These are phyloP conservation scores for Aspidiotus destructor DNA, from an alignment of 2,888 invertebrate genomes.

Conservation along the genomic window DNA sequence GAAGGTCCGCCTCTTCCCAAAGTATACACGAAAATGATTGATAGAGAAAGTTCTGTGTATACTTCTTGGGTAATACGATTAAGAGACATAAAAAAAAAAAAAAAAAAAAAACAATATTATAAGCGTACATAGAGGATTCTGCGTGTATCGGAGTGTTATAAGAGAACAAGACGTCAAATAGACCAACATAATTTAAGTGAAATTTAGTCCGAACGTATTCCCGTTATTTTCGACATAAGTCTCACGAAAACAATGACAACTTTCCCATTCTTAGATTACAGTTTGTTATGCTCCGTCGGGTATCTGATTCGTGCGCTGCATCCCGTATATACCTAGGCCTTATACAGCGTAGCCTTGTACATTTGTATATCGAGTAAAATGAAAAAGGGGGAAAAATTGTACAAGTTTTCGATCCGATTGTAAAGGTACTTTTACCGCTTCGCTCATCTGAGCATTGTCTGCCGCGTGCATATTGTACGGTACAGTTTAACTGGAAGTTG, in stretches of 20 bases:
- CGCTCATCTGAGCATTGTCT: constrained; percentile 9
- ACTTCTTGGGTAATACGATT: constrained; percentile 28
- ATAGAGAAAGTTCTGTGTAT: constrained; percentile 30
- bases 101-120: background rate
- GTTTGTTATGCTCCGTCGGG: constrained; percentile 32
- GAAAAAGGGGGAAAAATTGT: constrained; percentile 22
- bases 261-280: constrained; percentile 31
- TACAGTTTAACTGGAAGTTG: constrained; percentile 29
- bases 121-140: background rate
- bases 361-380: too few relatives aligned
- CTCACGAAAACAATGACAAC: constrained; percentile 33
- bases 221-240: constrained; percentile 28
- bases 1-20: constrained; percentile 14
- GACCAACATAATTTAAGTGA: constrained; percentile 32
- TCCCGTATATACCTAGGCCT: too few relatives aligned
- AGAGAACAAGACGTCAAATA: constrained; percentile 22
- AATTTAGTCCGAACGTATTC: constrained; percentile 27
- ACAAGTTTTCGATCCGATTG: constrained; percentile 24
- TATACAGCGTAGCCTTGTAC: too few relatives aligned
- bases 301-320: constrained; percentile 20
- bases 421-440: constrained; percentile 28
- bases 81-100: constrained; percentile 18
- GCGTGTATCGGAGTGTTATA: background rate
- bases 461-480: constrained; percentile 8
- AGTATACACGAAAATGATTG: constrained; percentile 23